Evolutionary conservation across 2,888 invertebrate genomes (phyloP), one percentile per base, ranked within the genome.

Genomic region (Tubulanus polymorphus): DNA sequence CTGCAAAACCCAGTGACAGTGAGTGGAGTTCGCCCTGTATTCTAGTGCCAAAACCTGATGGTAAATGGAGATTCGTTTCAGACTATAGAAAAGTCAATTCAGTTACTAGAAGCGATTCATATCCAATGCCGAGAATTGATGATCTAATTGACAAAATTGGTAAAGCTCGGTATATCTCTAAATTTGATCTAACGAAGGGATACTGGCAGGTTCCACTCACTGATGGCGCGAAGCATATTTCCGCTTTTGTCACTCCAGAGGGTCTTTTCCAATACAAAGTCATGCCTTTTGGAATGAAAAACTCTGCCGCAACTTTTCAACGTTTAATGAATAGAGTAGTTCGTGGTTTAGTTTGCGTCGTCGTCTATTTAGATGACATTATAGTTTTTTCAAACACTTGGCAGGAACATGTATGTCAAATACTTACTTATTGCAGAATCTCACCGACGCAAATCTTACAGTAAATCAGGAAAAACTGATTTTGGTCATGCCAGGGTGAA

Each of bases 91-190:
- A 64, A 47, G 61, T 66, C 0, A 67, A 67, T 37, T 10, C 23
- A 26, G 45, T 67, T 1, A 63, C 60, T 8, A 67, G 63, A 61
- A 45, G 60, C 2, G 65, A 68, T 46, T 54, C 54, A 12, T 65
- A 55, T 54, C 68, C 61, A 0, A 61, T 65, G 2, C 60, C 66
- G 15, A 30, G 64, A 30, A 57, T 64, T 1, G 64, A 62, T 47
- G 66, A 63, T 45, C 64, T 63, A 28, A 68, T 66, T 26, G 64
- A 67, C 26, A 59, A 58, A 23, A 41, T 67, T 41, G 60, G 64
- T 10, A 27, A 61, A 27, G 55, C 63, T 15, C 60, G 56, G 50
- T 67, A 51, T 54, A 54, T 66, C 18, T 64, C 41, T 3, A 63
- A 68, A 37, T 60, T 57, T 58, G 63, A 65, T 37, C 45, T 67